Base-by-base conservation (phyloP, 53 echinoderm and acorn worm species). In the Holothuria scabra region DNA sequence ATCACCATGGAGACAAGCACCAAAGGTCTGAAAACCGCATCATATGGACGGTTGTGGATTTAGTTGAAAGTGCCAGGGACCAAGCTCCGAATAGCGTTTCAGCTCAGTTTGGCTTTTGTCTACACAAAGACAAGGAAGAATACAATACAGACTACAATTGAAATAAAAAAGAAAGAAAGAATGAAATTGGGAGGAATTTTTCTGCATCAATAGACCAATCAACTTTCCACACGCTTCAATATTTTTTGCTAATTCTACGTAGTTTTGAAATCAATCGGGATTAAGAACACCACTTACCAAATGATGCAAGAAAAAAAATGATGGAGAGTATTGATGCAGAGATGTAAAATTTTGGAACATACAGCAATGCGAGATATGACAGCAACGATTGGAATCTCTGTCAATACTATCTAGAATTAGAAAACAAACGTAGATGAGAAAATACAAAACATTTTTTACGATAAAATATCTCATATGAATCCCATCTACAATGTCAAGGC, bases 51-150 rank as follows among this genome's bases (percentile, higher is more conserved):
- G 82, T 49, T 18, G 32, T 81, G 82, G 82, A 63, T 61, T 63
- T 46, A 58, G 65, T 61, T 63, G 65, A 81, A 81, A 81, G 82
- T 81, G 82, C 82, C 82, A 81, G 62, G 62, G 82, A 81, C 82
- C 22, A 64, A 81, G 82, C 82, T 81, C 82, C 82, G 82, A 81
- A 81, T 33, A 25, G 57, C 46, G 24, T 78, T 81, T 81, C 82
- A 81, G 82, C 82, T 81, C 82, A 81, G 82, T 81, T 64, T 81
- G 65, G 82, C 78, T 78, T 56, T 58, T 56, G 52, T 55, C 56
- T 48, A 78, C 29, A 78, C 78, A 78, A 78, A 78, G 78, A 78
- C 78, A 78, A 78, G 78, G 78, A 78, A 78, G 78, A 78, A 78
- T 32, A 78, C 78, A 78, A 58, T 78, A 78, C 78, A 57, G 26